Base-by-base conservation (phyloP, 2,888 invertebrate species). In the Eristalis arbustorum region DNA sequence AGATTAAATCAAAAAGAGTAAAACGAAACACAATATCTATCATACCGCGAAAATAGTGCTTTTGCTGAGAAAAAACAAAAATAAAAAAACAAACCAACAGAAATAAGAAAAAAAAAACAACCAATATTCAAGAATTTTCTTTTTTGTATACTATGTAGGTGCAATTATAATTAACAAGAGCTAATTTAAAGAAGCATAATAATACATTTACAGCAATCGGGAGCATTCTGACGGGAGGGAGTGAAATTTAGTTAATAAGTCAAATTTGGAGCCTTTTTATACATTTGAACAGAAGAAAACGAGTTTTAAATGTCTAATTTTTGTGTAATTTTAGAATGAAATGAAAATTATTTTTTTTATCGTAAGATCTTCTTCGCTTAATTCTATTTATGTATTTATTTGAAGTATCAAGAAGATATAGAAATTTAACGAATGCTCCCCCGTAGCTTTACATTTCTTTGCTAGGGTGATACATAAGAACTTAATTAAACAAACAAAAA, bases 351-450 rank as follows among this genome's bases (percentile, higher is more conserved):
- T 79, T 87, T 78, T 87, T 81, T 87, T 87, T 87, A 82, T 59
- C 83, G 66, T 83, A 87, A 82, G 72, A 72, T 59, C 37, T 75
- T 78, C 67, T 72, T 78, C 42, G 78, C 83, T 87, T 83, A 75
- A 75, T 75, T 79, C 72, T 87, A 87, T 87, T 83, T 79, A 87
- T 31, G 31, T 31, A 31, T 87, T 87, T 87, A 83, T 75, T 72
- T 37, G 42, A 77, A 67, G 75, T 63, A 84, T 68, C 34, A 49
- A 72, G 59, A 5, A 59, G 25, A 63, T 49, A 67, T 64, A 18
- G 18, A 63, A 37, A 61, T 49, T 61, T 40, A 14, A 66, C 37
- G 77, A 57, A 85, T 85, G 85, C 85, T 85, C 85, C 82, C 85
- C 59, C 23, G 40, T 82, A 82, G 71, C 49, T 62, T 72, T 72